Base-by-base conservation (phyloP, 2,113 vertebrate species). In the Proterorhinus semilunaris region DNA sequence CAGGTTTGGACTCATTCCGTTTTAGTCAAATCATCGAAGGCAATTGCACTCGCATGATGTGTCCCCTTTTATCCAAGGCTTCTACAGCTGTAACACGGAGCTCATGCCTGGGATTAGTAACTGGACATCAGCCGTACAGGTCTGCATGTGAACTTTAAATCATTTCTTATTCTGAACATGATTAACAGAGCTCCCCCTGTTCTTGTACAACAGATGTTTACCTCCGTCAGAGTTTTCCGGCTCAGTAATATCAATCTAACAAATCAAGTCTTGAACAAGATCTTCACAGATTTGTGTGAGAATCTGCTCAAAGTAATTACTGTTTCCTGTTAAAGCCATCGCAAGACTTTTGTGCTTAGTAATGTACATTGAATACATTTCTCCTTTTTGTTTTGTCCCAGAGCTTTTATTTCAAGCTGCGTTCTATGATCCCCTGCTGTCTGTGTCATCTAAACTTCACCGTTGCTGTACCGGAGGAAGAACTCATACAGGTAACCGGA, bases 1-100 rank as follows among this genome's bases (percentile, higher is more conserved):
- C 94, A 91, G 97, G 98, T 98, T 89, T 51, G 44, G 53, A 15
- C 36, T 47, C 46, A 47, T 47, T 8, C 46, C 3, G 27, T 47
- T 47, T 47, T 8, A 8, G 46, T 47, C 46, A 47, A 47, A 47
- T 47, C 46, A 47, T 47, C 6, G 10, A 47, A 47, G 10, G 46
- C 10, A 53, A 8, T 2, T 6, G n/a, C 6, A 16, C 15, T 16
- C 15, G n/a, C 16, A 2, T 53, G 6, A 6, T 53, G 3, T 27
- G 8, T 55, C 43, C 15, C 12, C 8, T 2, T 44, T 44, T 15
- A 68, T n/a, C 49, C n/a, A 76, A 99, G 97, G 97, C 9, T 99
- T 99, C 92, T 95, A 96, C 89, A 98, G 95, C 85, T 99, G 98
- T 85, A 99, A 99, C 90, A 98, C 96, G 70, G 96, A 99, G 90